Conservation (phyloP, 2,797 vertebrate species). For the Poeciliopsis gracilis region DNA sequence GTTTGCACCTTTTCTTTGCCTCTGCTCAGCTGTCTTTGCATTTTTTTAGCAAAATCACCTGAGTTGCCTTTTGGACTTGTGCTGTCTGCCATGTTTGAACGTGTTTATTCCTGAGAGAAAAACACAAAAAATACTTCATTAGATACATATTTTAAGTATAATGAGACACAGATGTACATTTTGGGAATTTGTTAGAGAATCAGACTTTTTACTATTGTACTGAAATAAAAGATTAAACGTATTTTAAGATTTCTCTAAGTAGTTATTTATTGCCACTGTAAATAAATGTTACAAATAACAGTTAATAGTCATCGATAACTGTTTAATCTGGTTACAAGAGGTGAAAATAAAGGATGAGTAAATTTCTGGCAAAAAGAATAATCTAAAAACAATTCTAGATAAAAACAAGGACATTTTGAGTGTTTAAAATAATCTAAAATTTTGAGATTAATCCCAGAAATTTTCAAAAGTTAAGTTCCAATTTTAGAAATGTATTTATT, state of each 20-base stretch:
- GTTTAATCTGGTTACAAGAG: background rate
- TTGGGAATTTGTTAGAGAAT: background rate
- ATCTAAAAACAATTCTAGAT: too few species aligned
- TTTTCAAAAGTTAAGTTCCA: too few species aligned
- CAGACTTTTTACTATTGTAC: background rate
- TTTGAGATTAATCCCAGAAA: too few species aligned
- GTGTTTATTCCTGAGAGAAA: conserved; percentile 40
- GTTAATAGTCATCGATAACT: background rate
- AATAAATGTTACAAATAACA: background rate
- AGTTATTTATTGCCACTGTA: background rate
- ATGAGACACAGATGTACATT: background rate
- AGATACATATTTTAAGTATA: background rate
- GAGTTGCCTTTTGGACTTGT: conserved; percentile 78
- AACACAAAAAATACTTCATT: background rate
- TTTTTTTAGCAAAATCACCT: conserved; percentile 88
- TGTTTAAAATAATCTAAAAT: too few species aligned
- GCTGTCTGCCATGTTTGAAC: conserved; percentile 62
- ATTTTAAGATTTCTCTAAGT: background rate
- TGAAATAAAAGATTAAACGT: background rate
- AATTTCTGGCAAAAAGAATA: too few species aligned
- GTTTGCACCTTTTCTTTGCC: conserved; percentile 91
- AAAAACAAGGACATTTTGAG: too few species aligned
- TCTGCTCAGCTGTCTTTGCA: conserved; percentile 91
- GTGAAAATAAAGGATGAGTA: too few species aligned
- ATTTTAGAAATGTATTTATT: too few species aligned